phyloP scores from a whole-genome alignment of 2,888 invertebrate species.

The Bembecia ichneumoniformis region DNA sequence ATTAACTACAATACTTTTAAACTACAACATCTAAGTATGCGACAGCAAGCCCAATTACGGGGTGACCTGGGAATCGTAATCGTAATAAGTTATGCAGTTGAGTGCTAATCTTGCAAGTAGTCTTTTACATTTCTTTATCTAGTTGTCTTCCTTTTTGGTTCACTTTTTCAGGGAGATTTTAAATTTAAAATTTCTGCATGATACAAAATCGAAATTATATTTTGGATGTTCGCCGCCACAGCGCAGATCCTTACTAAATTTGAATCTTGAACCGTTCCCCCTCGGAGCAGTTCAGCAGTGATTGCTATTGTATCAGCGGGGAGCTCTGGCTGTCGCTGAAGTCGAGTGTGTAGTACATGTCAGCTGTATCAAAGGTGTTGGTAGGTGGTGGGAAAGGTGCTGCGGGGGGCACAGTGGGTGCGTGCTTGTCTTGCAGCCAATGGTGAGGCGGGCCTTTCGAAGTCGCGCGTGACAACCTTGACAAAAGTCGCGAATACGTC shows the following conservation, averaged over 20 bases:
- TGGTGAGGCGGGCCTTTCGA: conserved; percentile 56
- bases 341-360: conserved; percentile 84
- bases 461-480: conserved; percentile 61
- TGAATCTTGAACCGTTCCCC: conserved; percentile 65
- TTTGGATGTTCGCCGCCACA: no score
- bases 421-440: conserved; percentile 75
- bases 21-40: no score
- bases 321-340: conserved; percentile 84
- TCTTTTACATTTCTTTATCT: no score
- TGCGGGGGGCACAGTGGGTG: conserved; percentile 26
- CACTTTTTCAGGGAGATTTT: no score
- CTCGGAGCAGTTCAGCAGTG: conserved; percentile 60
- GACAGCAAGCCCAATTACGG: no score
- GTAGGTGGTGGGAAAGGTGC: conserved; percentile 32
- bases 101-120: no score
- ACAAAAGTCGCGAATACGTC: conserved; percentile 78
- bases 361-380: conserved; percentile 76
- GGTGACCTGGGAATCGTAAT: no score
- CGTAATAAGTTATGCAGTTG: no score
- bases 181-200: no score
- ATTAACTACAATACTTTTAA: no score
- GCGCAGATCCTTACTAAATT: conserved; percentile 26
- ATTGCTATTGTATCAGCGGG: conserved; percentile 80
- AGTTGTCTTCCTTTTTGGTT: no score
- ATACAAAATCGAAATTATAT: no score